phyloP scores from a whole-genome alignment of 2,888 invertebrate genomes.

The Hedya salicella region DNA sequence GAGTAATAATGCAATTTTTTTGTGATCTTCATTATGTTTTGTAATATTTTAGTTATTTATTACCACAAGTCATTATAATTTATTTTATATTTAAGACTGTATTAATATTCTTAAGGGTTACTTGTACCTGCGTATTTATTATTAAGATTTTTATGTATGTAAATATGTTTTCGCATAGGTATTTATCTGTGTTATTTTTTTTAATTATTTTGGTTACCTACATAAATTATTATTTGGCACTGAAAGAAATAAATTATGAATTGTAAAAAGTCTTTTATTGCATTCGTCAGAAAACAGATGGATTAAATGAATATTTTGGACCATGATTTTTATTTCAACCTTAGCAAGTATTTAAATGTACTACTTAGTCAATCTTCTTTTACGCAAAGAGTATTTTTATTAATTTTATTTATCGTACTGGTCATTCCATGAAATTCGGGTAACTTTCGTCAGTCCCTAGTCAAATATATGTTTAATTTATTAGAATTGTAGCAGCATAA shows the following conservation, averaged over 20 bases:
- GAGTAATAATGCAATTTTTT: not conserved
- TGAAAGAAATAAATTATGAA: slow-evolving; percentile 26
- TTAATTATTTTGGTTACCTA: slow-evolving; percentile 1
- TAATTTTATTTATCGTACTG: no score
- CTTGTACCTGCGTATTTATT: slow-evolving; percentile 22
- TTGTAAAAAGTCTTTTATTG: slow-evolving; percentile 14
- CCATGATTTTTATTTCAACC: no score
- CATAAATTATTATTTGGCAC: slow-evolving; percentile 22
- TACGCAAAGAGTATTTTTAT: no score
- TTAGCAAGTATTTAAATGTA: no score
- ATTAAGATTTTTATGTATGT: not conserved
- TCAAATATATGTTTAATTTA: no score
- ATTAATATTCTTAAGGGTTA: not conserved
- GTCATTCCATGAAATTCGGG: no score
- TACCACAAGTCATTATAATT: not conserved
- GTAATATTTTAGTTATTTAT: not conserved
- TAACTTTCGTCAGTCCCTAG: no score
- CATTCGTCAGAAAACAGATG: not conserved
- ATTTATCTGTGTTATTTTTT: slow-evolving; percentile 34
- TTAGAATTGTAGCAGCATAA: no score
- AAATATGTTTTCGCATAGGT: slow-evolving; percentile 24
- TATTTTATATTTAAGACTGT: not conserved
- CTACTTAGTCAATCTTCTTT: no score
- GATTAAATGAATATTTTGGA: no score
- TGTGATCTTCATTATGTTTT: not conserved